These are phyloP conservation scores for Polyploca ridens DNA, from an alignment of 2,888 invertebrate species.

Conservation along the genomic window DNA sequence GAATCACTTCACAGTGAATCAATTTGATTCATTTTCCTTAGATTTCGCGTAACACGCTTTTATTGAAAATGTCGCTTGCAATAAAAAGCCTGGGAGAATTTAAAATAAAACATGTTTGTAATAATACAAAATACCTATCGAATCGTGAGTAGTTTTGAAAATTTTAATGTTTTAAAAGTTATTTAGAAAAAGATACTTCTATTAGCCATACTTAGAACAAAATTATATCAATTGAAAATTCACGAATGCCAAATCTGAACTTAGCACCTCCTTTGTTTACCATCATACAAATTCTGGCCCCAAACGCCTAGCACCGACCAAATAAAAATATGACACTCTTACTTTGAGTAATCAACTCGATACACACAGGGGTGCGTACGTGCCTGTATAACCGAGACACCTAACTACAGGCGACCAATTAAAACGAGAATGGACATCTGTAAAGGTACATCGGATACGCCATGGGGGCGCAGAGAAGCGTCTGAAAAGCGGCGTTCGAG, in stretches of 20 bases:
- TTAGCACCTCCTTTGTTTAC: background rate
- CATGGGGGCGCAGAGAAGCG: slow-evolving; percentile 16
- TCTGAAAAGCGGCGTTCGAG: slow-evolving; percentile 19
- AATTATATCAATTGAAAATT: background rate
- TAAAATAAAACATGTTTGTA: background rate
- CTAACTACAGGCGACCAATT: slow-evolving; percentile 68
- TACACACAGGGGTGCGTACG: slow-evolving; percentile 58
- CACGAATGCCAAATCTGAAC: background rate
- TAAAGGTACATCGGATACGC: slow-evolving; percentile 15
- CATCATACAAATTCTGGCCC: slow-evolving; percentile 30
- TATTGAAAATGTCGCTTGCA: background rate
- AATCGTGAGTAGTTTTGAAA: too few species aligned
- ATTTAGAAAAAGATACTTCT: too few species aligned
- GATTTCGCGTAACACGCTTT: background rate
- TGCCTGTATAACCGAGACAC: slow-evolving; percentile 42
- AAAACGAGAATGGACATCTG: slow-evolving; percentile 52
- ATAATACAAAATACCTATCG: too few species aligned
- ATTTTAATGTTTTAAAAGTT: too few species aligned
- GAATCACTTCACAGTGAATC: too few species aligned
- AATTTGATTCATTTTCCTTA: background rate
- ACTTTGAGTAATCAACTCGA: slow-evolving; percentile 69
- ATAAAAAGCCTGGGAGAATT: background rate
- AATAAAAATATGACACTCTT: slow-evolving; percentile 62
- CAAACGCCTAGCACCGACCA: slow-evolving; percentile 37
- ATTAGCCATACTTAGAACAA: background rate